A percentile compares a stretch with the other conserved stretches of the same genome.
Conservation (phyloP, 2,113 vertebrate genomes). For the Hassar affinis region DNA sequence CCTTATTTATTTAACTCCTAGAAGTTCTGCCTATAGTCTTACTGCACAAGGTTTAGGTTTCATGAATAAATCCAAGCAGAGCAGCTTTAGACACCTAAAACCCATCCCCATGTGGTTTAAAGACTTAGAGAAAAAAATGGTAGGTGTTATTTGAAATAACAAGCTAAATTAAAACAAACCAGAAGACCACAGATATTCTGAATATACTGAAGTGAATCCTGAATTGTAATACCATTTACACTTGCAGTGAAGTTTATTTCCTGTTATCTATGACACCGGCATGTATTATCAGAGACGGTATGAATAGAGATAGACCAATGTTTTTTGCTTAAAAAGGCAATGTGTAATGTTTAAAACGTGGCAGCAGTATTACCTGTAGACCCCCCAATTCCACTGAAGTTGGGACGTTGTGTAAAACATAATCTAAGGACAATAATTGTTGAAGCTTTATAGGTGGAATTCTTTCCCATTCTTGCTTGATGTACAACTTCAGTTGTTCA, state of each 20-base stretch:
- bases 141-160: neutral
- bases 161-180: neutral
- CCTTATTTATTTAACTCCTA: neutral
- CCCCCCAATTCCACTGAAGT: no score
- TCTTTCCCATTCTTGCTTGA: no score
- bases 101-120: neutral
- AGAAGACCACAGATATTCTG: no score
- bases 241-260: no score
- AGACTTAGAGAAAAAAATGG: neutral
- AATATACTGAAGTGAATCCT: no score
- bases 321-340: neutral
- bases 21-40: neutral
- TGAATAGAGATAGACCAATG: neutral
- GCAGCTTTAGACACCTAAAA: neutral
- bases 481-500: no score
- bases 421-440: no score
- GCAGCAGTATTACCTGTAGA: neutral
- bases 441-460: no score
- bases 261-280: neutral
- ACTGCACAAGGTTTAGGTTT: neutral
- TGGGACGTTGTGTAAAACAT: no score
- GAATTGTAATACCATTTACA: no score
- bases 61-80: neutral
- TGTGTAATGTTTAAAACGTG: neutral
- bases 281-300: neutral